Evolutionary conservation across 2,888 invertebrate genomes (phyloP).

Genomic region (Dynastes grantii): DNA sequence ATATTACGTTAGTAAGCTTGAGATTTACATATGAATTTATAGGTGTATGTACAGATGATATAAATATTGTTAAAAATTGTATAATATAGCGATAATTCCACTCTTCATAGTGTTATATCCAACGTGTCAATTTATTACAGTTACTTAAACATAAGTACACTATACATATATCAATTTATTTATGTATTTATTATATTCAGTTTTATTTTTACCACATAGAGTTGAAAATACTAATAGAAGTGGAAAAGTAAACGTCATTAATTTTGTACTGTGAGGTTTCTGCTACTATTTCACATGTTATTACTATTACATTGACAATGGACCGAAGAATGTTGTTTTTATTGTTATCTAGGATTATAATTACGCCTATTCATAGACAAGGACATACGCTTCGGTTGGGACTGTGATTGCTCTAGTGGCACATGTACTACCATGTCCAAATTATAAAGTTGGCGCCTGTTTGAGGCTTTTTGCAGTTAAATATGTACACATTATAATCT

Average conservation of each 20-base stretch:
- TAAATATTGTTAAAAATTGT: slow-evolving; percentile 7
- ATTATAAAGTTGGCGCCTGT: too few relatives aligned
- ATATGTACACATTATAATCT: too few relatives aligned
- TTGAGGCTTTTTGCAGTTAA: too few relatives aligned
- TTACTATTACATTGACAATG: slow-evolving; percentile 38
- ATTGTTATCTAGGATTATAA: slow-evolving; percentile 42
- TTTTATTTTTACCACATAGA: slow-evolving; percentile 20
- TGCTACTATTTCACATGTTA: slow-evolving; percentile 44
- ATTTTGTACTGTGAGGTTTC: slow-evolving; percentile 60
- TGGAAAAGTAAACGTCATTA: slow-evolving; percentile 51
- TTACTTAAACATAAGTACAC: slow-evolving; percentile 30
- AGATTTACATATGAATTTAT: slow-evolving; percentile 5
- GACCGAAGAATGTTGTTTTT: slow-evolving; percentile 43
- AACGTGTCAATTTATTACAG: slow-evolving; percentile 23
- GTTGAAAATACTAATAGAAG: slow-evolving; percentile 42
- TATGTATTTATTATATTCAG: slow-evolving; percentile 9
- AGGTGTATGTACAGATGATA: slow-evolving; percentile 28
- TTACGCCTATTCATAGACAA: slow-evolving; percentile 1
- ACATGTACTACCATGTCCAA: neutral
- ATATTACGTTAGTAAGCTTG: slow-evolving; percentile 9
- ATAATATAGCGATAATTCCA: neutral
- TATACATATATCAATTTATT: slow-evolving; percentile 42
- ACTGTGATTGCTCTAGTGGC: too few relatives aligned
- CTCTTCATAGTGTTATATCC: slow-evolving; percentile 38
- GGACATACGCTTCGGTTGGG: too few relatives aligned